A percentile compares a stretch with the other conserved stretches of the same genome.
Conservation (phyloP, 2,113 vertebrate genomes). For the Casuarius casuarius region DNA sequence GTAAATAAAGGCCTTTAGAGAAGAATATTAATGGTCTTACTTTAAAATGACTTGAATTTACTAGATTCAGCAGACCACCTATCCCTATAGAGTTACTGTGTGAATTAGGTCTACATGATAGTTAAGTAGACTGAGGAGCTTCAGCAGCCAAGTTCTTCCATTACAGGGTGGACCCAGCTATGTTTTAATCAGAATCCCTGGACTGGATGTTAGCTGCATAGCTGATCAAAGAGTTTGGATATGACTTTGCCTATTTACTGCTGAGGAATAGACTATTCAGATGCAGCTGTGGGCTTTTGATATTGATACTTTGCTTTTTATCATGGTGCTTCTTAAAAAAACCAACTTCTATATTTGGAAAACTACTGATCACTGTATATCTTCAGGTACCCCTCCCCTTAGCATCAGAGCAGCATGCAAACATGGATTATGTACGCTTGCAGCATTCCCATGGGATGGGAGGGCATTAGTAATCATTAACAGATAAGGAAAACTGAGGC, state of each 20-base stretch:
- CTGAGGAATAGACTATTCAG: neutral
- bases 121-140: neutral
- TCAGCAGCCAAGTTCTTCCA: neutral
- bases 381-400: neutral
- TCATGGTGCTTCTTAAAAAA: neutral
- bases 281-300: neutral
- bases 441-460: neutral
- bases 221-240: neutral
- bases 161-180: neutral
- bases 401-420: neutral
- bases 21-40: neutral
- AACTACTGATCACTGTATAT: neutral
- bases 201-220: neutral
- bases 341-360: neutral
- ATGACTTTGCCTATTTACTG: neutral
- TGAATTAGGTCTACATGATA: neutral
- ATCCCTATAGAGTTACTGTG: neutral
- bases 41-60: neutral
- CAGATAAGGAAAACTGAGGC: neutral
- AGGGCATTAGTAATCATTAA: slow-evolving; percentile 16
- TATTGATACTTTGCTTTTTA: neutral
- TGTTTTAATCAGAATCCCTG: neutral
- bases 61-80: neutral
- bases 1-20: neutral
- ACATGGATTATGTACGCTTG: neutral